These are phyloP conservation scores for Hipposideros armiger DNA, from an alignment of 2,113 vertebrate species.

Conservation along the genomic window DNA sequence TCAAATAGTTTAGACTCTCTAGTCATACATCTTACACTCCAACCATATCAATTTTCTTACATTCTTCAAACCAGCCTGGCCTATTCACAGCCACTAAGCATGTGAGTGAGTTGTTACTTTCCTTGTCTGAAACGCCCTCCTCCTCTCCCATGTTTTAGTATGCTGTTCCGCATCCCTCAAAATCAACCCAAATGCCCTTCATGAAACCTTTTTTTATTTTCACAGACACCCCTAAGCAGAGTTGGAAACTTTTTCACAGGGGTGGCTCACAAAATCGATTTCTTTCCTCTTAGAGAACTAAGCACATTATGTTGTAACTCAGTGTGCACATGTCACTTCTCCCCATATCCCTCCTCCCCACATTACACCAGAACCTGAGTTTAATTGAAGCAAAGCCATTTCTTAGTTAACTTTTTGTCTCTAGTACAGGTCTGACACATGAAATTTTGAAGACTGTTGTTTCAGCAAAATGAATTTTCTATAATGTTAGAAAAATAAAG, in stretches of 20 bases:
- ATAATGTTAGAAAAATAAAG: constrained; percentile 22
- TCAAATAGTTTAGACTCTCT: neutral
- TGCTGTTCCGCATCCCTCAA: neutral
- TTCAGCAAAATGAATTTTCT: constrained; percentile 13
- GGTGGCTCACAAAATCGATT: neutral
- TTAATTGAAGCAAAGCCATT: neutral
- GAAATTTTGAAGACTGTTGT: neutral
- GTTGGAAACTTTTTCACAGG: neutral
- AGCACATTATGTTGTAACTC: neutral
- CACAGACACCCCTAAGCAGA: neutral
- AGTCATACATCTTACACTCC: neutral
- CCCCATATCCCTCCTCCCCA: too few relatives aligned
- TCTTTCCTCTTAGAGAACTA: constrained; percentile 10
- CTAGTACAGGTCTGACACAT: neutral
- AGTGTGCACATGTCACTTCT: fast-evolving
- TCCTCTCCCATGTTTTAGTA: neutral
- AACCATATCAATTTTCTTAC: neutral
- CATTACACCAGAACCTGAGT: neutral
- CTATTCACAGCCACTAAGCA: neutral
- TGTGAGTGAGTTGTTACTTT: neutral
- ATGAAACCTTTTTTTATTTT: neutral
- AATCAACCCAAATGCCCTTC: neutral
- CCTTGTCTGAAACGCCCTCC: neutral
- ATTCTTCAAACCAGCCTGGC: neutral
- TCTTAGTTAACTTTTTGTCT: neutral